These are phyloP conservation scores for Istiophorus platypterus DNA, from an alignment of 2,113 vertebrate species.

Conservation along the genomic window DNA sequence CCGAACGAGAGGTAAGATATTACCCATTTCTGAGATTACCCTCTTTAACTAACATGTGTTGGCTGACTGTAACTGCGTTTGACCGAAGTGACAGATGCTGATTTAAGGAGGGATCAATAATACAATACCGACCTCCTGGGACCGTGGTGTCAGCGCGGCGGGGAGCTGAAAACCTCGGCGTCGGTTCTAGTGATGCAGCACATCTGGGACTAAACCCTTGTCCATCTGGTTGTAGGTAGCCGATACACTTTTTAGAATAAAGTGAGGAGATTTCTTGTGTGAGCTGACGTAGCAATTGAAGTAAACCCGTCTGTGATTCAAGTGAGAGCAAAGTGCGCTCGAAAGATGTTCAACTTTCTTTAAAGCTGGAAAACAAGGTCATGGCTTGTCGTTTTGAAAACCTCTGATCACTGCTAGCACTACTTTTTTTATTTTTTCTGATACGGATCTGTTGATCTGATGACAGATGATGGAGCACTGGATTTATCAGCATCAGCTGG, in stretches of 20 bases:
- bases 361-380: background rate
- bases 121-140: conserved; percentile 40
- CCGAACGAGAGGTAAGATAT: conserved; percentile 54
- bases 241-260: background rate
- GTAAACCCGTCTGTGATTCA: background rate
- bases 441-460: background rate
- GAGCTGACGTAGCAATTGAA: background rate
- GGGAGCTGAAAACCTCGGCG: conserved; percentile 38
- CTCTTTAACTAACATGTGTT: conserved; percentile 9
- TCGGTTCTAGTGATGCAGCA: conserved; percentile 34
- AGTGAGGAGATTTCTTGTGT: rapidly evolving
- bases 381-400: background rate
- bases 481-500: background rate
- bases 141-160: conserved; percentile 47
- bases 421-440: background rate
- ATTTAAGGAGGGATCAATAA: conserved; percentile 71
- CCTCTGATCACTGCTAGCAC: background rate
- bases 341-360: conserved; percentile 22
- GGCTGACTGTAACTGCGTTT: conserved; percentile 27
- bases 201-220: background rate
- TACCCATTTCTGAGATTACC: background rate
- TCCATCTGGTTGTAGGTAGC: background rate
- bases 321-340: conserved; percentile 15
- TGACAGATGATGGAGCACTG: background rate
- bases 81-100: conserved; percentile 47